Conservation (phyloP, 2,113 vertebrate species). For the Mormyrus iriodes region DNA sequence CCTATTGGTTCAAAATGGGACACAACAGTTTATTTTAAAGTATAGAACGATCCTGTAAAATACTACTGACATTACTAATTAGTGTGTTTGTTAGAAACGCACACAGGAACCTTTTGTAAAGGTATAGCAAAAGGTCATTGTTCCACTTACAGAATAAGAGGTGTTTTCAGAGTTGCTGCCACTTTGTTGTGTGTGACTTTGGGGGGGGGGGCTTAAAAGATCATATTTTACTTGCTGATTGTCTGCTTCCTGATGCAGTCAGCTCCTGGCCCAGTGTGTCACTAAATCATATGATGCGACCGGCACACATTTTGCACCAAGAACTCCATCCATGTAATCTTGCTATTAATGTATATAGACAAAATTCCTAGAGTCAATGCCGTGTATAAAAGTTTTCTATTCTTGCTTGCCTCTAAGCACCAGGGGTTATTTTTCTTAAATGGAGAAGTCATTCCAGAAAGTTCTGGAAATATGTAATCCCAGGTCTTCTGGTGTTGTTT, state of each 20-base stretch:
- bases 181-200: neutral
- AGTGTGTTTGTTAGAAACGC: neutral
- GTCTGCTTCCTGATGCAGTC: neutral
- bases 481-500: neutral
- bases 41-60: neutral
- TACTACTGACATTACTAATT: neutral
- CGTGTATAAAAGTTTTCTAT: neutral
- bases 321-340: neutral
- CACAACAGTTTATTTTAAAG: neutral
- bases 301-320: neutral
- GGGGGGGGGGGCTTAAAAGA: neutral
- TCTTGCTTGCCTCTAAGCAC: neutral
- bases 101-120: neutral
- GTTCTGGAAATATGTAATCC: neutral
- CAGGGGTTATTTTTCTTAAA: neutral
- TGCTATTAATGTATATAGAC: neutral
- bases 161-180: neutral
- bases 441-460: neutral
- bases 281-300: neutral
- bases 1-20: neutral
- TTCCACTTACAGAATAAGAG: neutral
- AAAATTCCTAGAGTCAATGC: neutral
- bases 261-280: neutral
- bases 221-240: neutral
- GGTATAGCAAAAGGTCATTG: neutral